Percentiles rank a stretch among this genome's conserved stretches.
Evolutionary conservation across 92 coral and sea anemone species (phyloP).

Genomic region (Muricea muricata): DNA sequence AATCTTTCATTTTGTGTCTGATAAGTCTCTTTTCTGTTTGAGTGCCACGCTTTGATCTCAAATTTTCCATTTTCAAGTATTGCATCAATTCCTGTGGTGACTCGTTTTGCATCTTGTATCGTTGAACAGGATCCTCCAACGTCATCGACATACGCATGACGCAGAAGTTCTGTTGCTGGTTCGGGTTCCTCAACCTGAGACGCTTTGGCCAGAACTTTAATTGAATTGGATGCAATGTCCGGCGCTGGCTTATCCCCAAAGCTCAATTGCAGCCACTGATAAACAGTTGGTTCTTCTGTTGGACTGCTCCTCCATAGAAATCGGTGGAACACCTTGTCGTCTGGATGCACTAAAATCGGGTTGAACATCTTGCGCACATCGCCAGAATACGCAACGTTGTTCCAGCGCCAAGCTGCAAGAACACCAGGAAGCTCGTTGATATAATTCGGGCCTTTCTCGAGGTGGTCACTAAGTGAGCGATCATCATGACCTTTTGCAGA

Average conservation of each 20-base stretch:
- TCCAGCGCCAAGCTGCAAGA: slow-evolving; percentile 22
- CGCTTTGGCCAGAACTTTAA: slow-evolving; percentile 60
- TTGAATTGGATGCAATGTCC: slow-evolving; percentile 61
- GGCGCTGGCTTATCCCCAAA: slow-evolving; percentile 78
- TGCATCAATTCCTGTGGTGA: slow-evolving; percentile 57
- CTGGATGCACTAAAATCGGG: slow-evolving; percentile 65
- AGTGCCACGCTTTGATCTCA: slow-evolving; percentile 9
- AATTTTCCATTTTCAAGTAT: slow-evolving; percentile 42
- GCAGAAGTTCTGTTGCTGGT: slow-evolving; percentile 64
- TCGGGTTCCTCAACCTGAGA: slow-evolving; percentile 53
- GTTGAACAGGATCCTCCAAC: slow-evolving; percentile 61
- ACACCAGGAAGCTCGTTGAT: slow-evolving; percentile 47
- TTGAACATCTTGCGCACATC: slow-evolving; percentile 70
- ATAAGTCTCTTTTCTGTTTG: background rate
- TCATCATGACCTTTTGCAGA: slow-evolving; percentile 52
- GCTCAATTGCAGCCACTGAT: slow-evolving; percentile 66
- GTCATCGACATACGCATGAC: slow-evolving; percentile 65
- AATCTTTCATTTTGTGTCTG: background rate
- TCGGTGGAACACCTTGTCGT: slow-evolving; percentile 70
- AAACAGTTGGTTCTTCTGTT: slow-evolving; percentile 55
- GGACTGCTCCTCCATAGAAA: slow-evolving; percentile 67
- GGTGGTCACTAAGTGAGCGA: slow-evolving; percentile 46
- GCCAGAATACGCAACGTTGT: slow-evolving; percentile 16
- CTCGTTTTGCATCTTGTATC: slow-evolving; percentile 42
- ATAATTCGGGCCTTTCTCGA: background rate